Evolutionary conservation across 2,888 invertebrate species (phyloP).

Genomic region (Gymnocheta viridis): DNA sequence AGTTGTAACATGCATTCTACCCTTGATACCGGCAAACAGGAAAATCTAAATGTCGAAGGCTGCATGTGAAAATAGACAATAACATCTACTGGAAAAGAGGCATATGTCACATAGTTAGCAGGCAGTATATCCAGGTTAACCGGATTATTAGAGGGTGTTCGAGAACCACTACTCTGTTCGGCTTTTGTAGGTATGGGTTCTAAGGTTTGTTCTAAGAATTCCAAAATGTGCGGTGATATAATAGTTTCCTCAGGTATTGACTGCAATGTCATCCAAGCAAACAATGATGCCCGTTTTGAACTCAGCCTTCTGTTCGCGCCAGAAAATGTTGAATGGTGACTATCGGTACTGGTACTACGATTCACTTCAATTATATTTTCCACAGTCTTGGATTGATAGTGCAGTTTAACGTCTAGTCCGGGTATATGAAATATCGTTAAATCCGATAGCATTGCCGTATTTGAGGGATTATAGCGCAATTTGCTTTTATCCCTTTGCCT

Average conservation of each 20-base stretch:
- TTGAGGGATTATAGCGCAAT: constrained; percentile 80
- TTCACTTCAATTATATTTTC: constrained; percentile 81
- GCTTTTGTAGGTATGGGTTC: constrained; percentile 94
- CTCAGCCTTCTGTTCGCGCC: constrained; percentile 83
- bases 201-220: constrained; percentile 97
- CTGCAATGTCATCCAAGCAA: constrained; percentile 97
- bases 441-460: constrained; percentile 85
- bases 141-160: constrained; percentile 79
- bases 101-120: constrained; percentile 91
- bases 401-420: constrained; percentile 93
- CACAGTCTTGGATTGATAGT: constrained; percentile 90
- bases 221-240: constrained; percentile 97
- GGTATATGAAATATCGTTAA: constrained; percentile 95
- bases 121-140: constrained; percentile 84
- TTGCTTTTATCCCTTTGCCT: constrained; percentile 81
- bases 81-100: constrained; percentile 98
- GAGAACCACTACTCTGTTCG: constrained; percentile 77
- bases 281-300: constrained; percentile 93
- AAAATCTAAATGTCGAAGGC: constrained; percentile 97
- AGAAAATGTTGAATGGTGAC: constrained; percentile 71
- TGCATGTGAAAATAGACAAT: constrained; percentile 99
- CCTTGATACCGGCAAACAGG: constrained; percentile 96
- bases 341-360: constrained; percentile 77
- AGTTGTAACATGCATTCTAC: constrained; percentile 98
- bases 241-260: constrained; percentile 99